Evolutionary conservation across 2,113 vertebrate species (phyloP), one percentile per base, ranked within the genome.

Genomic region (Sceloporus tristichus): DNA sequence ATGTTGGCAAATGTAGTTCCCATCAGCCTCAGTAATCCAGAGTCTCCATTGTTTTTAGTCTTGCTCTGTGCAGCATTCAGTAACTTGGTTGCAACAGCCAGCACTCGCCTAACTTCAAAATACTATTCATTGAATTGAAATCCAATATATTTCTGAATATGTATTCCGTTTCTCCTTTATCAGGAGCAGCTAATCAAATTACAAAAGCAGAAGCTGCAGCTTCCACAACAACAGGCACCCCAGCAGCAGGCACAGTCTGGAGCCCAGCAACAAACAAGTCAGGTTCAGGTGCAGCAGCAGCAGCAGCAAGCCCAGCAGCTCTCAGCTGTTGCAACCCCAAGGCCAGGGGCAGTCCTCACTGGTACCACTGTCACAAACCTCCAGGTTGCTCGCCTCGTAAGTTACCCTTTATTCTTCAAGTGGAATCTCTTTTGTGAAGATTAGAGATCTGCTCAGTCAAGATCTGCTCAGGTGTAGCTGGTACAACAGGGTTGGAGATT

Each of bases 301-400:
- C 84, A 79, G 76, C 98, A 98, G 91, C 96, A 98, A 84, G 97
- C 96, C 66, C 96, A 98, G 0, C 99, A 99, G 90, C 97, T 99
- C 27, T 94, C 98, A 3, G 94, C 98, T 0, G 98, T 99, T 62
- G 95, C 98, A 0, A 95, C 98, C 1, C 95, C 98, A 40, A 96
- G 98, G 91, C 94, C 98, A 1, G 98, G 98, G 0, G 96, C 98
- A 0, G 97, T 99, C 74, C 97, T 99, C 87, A 95, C 98, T 0
- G 97, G 98, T 93, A 96, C 98, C 0, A 96, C 98, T 0, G 98
- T 98, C 79, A 93, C 98, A 89, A 98, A 97, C 95, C 97, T 99
- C 80, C 99, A 98, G 84, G 97, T 99, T 86, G 96, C 98, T 89
- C 97, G 99, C 89, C 96, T 99, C 86, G 99, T 99, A 96, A 98